Evolutionary conservation across 2,113 vertebrate genomes (phyloP).

Genomic region (Ictalurus punctatus): DNA sequence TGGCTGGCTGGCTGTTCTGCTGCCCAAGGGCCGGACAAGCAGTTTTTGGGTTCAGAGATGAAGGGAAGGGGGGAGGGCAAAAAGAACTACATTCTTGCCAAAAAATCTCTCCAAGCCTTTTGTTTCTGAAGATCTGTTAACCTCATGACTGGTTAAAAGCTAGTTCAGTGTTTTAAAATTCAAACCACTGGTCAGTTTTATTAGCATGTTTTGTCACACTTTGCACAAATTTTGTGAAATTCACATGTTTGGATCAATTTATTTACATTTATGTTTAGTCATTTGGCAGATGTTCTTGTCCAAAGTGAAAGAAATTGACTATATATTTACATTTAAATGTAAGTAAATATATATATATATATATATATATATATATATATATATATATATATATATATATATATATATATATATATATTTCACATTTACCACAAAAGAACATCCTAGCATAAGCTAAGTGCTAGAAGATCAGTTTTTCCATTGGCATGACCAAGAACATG

Average conservation of each 20-base stretch:
- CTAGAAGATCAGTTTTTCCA: neutral
- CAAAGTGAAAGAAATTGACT: neutral
- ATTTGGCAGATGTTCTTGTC: neutral
- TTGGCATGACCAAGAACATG: neutral
- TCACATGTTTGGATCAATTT: neutral
- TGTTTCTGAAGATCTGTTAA: constrained; percentile 66
- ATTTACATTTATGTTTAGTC: neutral
- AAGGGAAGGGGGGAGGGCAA: constrained; percentile 12
- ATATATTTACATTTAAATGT: neutral
- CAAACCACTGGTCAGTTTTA: neutral
- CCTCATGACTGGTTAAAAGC: constrained; percentile 39
- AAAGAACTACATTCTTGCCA: constrained; percentile 55
- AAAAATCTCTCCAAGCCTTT: constrained; percentile 69
- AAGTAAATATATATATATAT: neutral
- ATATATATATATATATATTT: neutral
- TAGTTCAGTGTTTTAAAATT: constrained; percentile 40
- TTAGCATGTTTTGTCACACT: neutral
- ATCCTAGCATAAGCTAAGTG: neutral
- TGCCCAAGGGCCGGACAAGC: constrained; percentile 63
- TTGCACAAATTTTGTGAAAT: neutral
- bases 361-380: neutral
- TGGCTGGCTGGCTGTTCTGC: constrained; percentile 60
- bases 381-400: neutral
- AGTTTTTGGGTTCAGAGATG: constrained; percentile 38
- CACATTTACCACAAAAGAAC: neutral